Base-by-base conservation (phyloP, 1,140 invertebrate genomes). In the Rhopalosiphum maidis region DNA sequence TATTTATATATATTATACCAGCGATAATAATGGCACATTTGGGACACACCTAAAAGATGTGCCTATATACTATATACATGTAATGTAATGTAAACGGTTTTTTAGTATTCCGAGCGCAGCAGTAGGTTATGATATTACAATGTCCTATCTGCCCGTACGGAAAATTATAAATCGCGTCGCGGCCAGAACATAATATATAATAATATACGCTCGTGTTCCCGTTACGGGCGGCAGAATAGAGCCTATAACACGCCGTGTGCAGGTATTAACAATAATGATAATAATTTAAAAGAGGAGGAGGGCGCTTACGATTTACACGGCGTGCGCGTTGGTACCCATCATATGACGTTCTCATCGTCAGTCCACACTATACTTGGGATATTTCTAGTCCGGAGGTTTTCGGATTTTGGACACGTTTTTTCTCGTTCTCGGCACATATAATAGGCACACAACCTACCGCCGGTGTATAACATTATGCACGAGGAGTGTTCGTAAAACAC, bases 101-200 rank as follows among this genome's bases (percentile, higher is more conserved):
- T 90, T 90, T 43, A n/a, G 89, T 90, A 90, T 90, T 90, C 89
- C 54, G 25, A n/a, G 43, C 55, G 55, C 88, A 54, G 35, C 51
- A 54, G 87, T 54, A 89, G 86, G 88, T 43, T 41, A 60, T 7
- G 30, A 37, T 90, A 30, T 37, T 41, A 54, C 43, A 77, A 77
- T 77, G 60, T 18, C 43, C 43, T 46, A n/a, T 30, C 25, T 68
- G 30, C 54, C 21, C 30, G 30, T 30, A 15, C 5, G 18, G 15
- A n/a, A 77, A 77, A 77, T 77, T n/a, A 68, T 77, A 35, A 77
- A 77, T 77, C 30, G 60, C 60, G 60, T 77, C 30, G 60, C 60
- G 30, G 60, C 30, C 60, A n/a, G 60, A 77, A 86, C 30, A 86
- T 2, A 41, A 82, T 82, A 82, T 82, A 83, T 37, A 37, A 83